Evolutionary conservation across 2,113 vertebrate species (phyloP), one percentile per base, ranked within the genome.

Genomic region (Axis porcinus): DNA sequence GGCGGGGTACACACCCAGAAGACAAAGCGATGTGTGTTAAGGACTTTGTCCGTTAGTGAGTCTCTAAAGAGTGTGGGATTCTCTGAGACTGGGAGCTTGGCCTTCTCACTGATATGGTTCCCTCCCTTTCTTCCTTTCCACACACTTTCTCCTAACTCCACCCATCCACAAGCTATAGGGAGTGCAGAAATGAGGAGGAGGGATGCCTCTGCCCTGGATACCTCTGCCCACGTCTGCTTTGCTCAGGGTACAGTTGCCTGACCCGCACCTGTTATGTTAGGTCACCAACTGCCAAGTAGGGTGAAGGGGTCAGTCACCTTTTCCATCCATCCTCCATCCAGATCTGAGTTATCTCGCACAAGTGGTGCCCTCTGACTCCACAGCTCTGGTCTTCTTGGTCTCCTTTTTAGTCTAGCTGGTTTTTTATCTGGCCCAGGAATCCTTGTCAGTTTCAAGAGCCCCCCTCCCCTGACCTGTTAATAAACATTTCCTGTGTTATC

Each of bases 401-500:
- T 40, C 30, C 0, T 78, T 57, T 0, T 1, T 17, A 47, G 58
- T 74, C 3, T 3, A 23, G 12, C 0, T 1, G 74, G 19, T 88
- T 94, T 74, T 98, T 98, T 28, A 89, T 60, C n/a, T 21, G 1
- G 90, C 27, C 85, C 40, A 23, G 4, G 82, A 92, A 74, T 64
- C 19, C 45, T 97, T 85, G 14, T 96, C 96, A 10, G 98, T 99
- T 99, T 99, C 98, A 98, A 98, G 98, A 98, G 97, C 97, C 98
- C 95, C 86, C 84, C 43, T 10, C 64, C 90, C 95, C 96, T 30
- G 95, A 98, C 98, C 98, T 98, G 98, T 98, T 98, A 97, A 98
- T 98, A 98, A 98, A 97, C 33, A 11, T 97, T 98, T 98, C 97
- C 97, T 98, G 88, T 0, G 95, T 98, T 99, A 99, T 99, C 98